These are phyloP conservation scores for Anabacerthia variegaticeps DNA, from an alignment of 2,797 vertebrate genomes.

Conservation along the genomic window DNA sequence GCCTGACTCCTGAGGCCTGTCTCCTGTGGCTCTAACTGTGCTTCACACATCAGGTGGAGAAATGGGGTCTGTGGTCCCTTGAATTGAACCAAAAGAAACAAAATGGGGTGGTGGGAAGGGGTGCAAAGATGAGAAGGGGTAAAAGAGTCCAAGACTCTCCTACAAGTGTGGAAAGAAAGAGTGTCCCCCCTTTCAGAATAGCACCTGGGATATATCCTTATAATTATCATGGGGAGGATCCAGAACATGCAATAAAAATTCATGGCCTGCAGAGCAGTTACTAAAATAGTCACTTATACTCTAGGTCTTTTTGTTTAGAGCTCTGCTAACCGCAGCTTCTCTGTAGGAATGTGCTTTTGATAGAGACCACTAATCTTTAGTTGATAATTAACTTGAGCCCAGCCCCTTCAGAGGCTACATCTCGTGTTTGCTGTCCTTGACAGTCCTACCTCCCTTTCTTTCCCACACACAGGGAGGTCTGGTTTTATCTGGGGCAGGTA, in stretches of 20 bases:
- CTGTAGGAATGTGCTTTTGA: not conserved
- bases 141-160: not conserved
- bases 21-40: not conserved
- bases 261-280: not conserved
- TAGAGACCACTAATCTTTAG: not conserved
- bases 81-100: not conserved
- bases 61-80: not conserved
- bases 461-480: not conserved
- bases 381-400: not conserved
- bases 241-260: not conserved
- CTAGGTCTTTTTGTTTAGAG: not conserved
- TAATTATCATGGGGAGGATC: not conserved
- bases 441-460: conserved; percentile 9
- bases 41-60: accelerated
- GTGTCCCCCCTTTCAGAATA: not conserved
- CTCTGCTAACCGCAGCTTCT: not conserved
- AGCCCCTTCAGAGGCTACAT: not conserved
- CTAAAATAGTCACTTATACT: not conserved
- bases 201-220: not conserved
- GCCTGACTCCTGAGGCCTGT: not conserved
- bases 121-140: not conserved
- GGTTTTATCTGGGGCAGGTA: not conserved
- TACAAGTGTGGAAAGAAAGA: conserved; percentile 1
- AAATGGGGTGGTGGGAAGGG: not conserved
- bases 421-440: conserved; percentile 12